Evolutionary conservation across 1,140 invertebrate genomes (phyloP), one percentile per base, ranked within the genome.

Genomic region (Drosophila truncata): DNA sequence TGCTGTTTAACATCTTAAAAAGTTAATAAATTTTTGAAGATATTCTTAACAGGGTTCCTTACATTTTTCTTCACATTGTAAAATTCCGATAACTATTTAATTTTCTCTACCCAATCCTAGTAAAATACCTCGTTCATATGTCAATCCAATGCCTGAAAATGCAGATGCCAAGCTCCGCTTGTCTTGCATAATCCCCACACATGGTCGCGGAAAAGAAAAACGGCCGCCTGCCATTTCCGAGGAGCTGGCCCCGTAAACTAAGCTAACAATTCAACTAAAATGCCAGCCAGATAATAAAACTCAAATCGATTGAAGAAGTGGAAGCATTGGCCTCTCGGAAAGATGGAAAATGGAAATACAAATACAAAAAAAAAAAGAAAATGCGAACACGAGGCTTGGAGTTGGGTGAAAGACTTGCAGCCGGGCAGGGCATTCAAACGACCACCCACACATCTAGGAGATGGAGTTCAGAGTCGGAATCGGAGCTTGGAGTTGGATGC

Each of bases 211-310:
- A 44, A 44, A 50, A 25, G 10, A 42, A 42, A 23, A 1, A 13
- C 27, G 20, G 10, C 47, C 29, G 52, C 25, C 65, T 72, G 70
- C 67, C 54, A 72, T 49, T 72, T 46, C 39, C 41, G 27, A 35
- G 52, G 37, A 75, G 60, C 25, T 6, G 49, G 25, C 47, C 57
- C 67, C 80, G 80, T 87, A 87, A 88, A 88, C 77, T 71, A 73
- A 88, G 77, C 72, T 80, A 84, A 82, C 80, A 88, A 88, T 88
- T 88, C 80, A 88, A 88, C 85, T 88, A 81, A 88, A 88, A 88
- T 88, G 84, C 84, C 84, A 88, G 80, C 85, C 80, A 90, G 84
- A 88, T 90, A 88, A 90, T 90, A 84, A 86, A 86, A 79, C 69
- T 76, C 72, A 87, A 87, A 87, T 83, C 80, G 76, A 85, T 70